Percentiles rank a stretch among this genome's conserved stretches.
These are phyloP conservation scores for Parapristionchus giblindavisi DNA, from an alignment of 2,888 invertebrate species.

Conservation along the genomic window DNA sequence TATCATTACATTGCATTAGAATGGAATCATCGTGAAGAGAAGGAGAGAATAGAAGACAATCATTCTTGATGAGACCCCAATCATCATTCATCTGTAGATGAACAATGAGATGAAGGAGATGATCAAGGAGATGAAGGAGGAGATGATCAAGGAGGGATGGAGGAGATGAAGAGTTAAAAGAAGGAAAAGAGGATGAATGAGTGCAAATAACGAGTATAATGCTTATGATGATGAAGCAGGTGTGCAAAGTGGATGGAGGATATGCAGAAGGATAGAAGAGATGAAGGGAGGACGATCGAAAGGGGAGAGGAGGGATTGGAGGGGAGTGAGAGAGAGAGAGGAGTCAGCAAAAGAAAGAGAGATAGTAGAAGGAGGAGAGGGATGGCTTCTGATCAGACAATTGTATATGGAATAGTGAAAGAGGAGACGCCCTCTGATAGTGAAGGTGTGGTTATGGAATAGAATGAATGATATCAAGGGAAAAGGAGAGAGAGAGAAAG, in stretches of 20 bases:
- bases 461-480: background rate
- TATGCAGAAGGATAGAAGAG: background rate
- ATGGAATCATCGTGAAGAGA: constrained; percentile 15
- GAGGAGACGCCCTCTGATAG: background rate
- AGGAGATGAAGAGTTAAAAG: constrained; percentile 4
- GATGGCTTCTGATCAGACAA: too few species aligned
- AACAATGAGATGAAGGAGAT: background rate
- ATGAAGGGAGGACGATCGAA: background rate
- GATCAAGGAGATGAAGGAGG: constrained; percentile 10
- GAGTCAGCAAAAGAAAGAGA: constrained; percentile 10
- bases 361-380: constrained; percentile 26
- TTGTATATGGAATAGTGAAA: background rate
- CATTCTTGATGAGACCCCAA: constrained; percentile 49
- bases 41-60: constrained; percentile 49
- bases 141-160: constrained; percentile 9
- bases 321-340: constrained; percentile 29
- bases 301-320: constrained; percentile 13
- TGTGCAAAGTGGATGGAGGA: constrained; percentile 26
- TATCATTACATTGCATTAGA: background rate
- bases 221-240: constrained; percentile 1
- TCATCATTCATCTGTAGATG: constrained; percentile 49
- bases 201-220: background rate
- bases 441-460: background rate
- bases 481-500: too few species aligned
- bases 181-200: background rate